Conservation (phyloP, 2,797 vertebrate species). For the Coregonus ussuriensis region DNA sequence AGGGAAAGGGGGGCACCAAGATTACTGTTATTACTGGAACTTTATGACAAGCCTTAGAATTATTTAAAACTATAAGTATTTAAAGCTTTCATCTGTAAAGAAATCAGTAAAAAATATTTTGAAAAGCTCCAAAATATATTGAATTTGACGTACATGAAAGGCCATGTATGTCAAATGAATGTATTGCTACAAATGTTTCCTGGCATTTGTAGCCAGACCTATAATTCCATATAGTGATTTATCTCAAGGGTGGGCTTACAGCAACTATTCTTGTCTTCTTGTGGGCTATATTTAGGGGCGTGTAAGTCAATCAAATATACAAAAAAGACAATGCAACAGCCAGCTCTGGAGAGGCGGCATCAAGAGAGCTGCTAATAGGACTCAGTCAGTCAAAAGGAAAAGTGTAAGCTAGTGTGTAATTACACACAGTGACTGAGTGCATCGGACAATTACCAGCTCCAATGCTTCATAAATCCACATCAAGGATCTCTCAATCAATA, state of each 20-base stretch:
- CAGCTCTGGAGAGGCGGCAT: background rate
- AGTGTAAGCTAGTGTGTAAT: background rate
- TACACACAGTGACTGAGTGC: slow-evolving; percentile 6
- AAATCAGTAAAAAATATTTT: background rate
- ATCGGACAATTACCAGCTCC: slow-evolving; percentile 31
- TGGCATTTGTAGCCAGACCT: background rate
- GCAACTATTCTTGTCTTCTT: background rate
- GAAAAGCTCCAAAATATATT: background rate
- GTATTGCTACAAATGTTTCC: too few species aligned
- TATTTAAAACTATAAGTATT: background rate
- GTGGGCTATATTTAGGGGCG: background rate
- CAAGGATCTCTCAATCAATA: slow-evolving; percentile 34
- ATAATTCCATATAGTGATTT: background rate
- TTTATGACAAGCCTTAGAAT: background rate
- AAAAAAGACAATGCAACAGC: background rate
- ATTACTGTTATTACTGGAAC: background rate
- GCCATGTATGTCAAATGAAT: too few species aligned
- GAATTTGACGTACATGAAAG: background rate
- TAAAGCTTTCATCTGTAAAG: background rate
- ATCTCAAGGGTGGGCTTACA: background rate
- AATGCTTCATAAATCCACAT: slow-evolving; percentile 39
- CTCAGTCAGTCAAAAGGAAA: background rate
- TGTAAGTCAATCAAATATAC: background rate
- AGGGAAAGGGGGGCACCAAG: background rate
- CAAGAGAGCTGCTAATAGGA: background rate